phyloP scores from a whole-genome alignment of 2,113 vertebrate species.

The Hyaena hyaena region DNA sequence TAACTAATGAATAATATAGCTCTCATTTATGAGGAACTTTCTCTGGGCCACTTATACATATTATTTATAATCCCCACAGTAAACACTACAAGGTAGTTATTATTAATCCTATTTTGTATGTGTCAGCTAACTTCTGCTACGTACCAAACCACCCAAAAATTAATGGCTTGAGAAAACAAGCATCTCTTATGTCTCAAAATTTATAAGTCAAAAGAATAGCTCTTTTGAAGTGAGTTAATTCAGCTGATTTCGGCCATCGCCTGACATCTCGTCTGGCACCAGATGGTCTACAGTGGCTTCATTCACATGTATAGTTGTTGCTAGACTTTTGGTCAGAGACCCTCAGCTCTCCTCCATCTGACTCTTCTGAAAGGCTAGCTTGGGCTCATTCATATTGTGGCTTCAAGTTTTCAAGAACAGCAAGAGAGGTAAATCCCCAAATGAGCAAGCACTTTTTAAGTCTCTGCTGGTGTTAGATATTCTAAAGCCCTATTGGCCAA shows the following conservation, averaged over 20 bases:
- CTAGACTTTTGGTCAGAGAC: not conserved
- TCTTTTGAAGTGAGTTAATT: not conserved
- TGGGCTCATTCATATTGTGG: not conserved
- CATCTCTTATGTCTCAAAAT: not conserved
- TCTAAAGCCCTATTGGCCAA: not conserved
- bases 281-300: not conserved
- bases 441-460: not conserved
- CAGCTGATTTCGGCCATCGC: not conserved
- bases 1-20: not conserved
- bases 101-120: not conserved
- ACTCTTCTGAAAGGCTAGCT: not conserved
- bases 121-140: not conserved
- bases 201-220: not conserved
- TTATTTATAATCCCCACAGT: not conserved
- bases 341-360: not conserved
- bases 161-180: not conserved
- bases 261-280: not conserved
- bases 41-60: not conserved
- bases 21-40: not conserved
- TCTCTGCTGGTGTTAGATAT: not conserved
- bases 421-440: not conserved
- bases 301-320: not conserved
- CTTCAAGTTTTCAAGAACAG: not conserved
- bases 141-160: not conserved
- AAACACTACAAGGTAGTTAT: not conserved